Base-by-base conservation (phyloP, 2,888 invertebrate genomes). In the Acheta domesticus region DNA sequence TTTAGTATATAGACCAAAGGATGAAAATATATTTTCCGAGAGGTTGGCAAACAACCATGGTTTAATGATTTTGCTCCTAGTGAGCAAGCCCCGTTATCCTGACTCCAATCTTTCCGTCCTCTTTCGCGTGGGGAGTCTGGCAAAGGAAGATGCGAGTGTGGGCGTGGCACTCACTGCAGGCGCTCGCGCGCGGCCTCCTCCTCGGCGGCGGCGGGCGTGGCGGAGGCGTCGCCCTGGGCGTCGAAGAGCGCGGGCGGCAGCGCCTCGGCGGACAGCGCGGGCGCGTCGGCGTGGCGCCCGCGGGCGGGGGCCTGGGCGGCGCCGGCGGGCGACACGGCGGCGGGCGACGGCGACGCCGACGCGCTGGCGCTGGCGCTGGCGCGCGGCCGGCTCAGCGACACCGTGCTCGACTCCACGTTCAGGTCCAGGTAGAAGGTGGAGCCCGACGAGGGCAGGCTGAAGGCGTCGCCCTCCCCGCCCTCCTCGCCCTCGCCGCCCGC, bases 351-450 rank as follows among this genome's bases (percentile, higher is more conserved):
- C 36, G 36, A 36, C 36, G 36, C 36, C 8, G 36, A 36, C 36
- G 36, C 23, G n/a, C 23, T 3, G 23, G 3, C 36, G 36, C 23
- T 23, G 23, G 23, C 36, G 36, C 36, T 36, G 14, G 62, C 16
- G 36, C 48, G 48, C 49, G 82, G 83, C 20, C 81, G 80, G n/a
- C 76, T 76, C 49, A 81, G 49, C 19, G 90, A 90, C 1, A 90
- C 92, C 11, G 90, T 91, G 79, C 88, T 91, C n/a, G 90, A 90
- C 84, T 90, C 90, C n/a, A 92, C 85, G 85, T 92, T 91, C 79
- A 92, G 85, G 86, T 92, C 91, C 76, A 92, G 85, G 84, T 90
- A 90, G 84, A 91, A 92, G 79, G 90, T 90, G 1, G 90, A 89
- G 84, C 83, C 90, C 85, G 84, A 90, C 82, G 86, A 88, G 83